Base-by-base conservation (phyloP, 2,113 vertebrate species). In the Alligator mississippiensis region DNA sequence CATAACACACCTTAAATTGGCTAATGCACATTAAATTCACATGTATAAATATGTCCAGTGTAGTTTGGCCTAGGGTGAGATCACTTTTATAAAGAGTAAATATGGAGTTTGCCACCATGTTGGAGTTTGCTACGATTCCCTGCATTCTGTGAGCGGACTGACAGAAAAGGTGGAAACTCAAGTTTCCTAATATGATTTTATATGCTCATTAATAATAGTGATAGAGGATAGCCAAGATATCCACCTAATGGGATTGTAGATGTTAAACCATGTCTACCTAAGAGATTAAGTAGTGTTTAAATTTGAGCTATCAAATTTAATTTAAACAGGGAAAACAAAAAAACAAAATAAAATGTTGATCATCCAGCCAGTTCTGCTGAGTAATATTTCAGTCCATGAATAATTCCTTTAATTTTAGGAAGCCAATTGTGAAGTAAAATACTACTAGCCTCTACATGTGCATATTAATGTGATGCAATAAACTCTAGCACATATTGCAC, bases 61-160 rank as follows among this genome's bases (percentile, higher is more conserved):
- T 2, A 82, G 3, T 47, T 89, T 38, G 82, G 84, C 21, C 7
- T 77, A 4, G n/a, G 2, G 1, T 57, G 19, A 1, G 1, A 63
- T 7, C 30, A 90, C 74, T 62, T 59, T 12, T 82, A 6, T 1
- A 38, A 81, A 94, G 34, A 34, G 34, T 34, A 34, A 92, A 66
- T 3, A 4, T 2, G 76, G 34, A 63, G 34, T 88, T 89, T 34
- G 34, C 34, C 30, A 77, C 7, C 55, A 2, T 5, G 79, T 13
- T 11, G 4, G 2, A 25, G 24, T 80, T 88, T 84, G 81, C 11
- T 0, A 0, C 68, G 34, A 28, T 24, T 84, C 25, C 25, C 25
- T 63, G 57, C 62, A 82, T 62, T 84, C 2, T 18, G 47, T n/a
- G 13, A 34, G 34, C 34, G 15, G 47, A 15, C 87, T 74, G 1